phyloP scores from a whole-genome alignment of 64 coral and sea anemone species.

The Pachyseris speciosa region DNA sequence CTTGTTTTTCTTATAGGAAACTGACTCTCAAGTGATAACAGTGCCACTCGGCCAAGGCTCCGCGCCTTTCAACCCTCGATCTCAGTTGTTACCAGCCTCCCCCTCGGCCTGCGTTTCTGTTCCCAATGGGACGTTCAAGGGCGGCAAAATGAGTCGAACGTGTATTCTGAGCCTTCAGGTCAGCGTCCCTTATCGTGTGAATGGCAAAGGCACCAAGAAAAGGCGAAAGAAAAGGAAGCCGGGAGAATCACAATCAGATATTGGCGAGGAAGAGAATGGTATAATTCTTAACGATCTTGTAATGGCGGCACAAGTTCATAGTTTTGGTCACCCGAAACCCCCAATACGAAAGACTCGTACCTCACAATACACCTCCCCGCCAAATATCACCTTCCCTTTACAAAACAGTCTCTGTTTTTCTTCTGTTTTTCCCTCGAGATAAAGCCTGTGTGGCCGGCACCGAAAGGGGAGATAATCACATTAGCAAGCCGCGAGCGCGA shows the following conservation, averaged over 20 bases:
- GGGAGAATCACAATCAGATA: not conserved
- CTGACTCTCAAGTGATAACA: slow-evolving; percentile 72
- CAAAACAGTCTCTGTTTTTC: too few relatives aligned
- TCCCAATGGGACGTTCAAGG: slow-evolving; percentile 82
- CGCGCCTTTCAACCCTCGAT: slow-evolving; percentile 90
- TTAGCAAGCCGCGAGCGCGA: too few relatives aligned
- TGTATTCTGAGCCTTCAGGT: slow-evolving; percentile 94
- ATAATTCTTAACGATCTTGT: not conserved
- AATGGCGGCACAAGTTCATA: too few relatives aligned
- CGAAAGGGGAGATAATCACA: too few relatives aligned
- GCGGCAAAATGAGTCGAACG: slow-evolving; percentile 67
- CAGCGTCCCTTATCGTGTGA: slow-evolving; percentile 71
- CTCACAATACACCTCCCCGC: too few relatives aligned
- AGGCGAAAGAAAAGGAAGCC: slow-evolving; percentile 39
- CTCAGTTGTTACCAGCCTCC: slow-evolving; percentile 82
- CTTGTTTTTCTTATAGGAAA: slow-evolving; percentile 64
- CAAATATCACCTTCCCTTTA: too few relatives aligned
- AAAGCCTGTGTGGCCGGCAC: too few relatives aligned
- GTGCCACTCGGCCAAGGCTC: slow-evolving; percentile 82
- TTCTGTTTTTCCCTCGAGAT: too few relatives aligned
- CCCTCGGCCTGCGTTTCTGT: slow-evolving; percentile 82
- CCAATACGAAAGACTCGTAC: too few relatives aligned
- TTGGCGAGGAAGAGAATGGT: not conserved
- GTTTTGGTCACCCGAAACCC: too few relatives aligned
- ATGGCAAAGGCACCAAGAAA: slow-evolving; percentile 59